Evolutionary conservation across 2,888 invertebrate genomes (phyloP), one percentile per base, ranked within the genome.

Genomic region (Gastrophysa polygoni): DNA sequence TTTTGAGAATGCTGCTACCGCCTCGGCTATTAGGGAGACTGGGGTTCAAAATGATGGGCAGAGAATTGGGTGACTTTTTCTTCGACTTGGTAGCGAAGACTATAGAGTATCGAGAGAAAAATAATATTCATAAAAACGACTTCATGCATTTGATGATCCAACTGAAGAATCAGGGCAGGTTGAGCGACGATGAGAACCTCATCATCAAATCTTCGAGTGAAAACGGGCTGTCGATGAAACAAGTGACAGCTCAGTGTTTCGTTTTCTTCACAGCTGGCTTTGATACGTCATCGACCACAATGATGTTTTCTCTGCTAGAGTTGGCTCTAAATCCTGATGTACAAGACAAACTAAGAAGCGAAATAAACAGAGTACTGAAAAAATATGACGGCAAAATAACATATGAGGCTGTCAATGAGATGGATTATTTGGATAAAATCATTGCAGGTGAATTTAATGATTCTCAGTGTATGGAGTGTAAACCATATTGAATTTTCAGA

Each of bases 111-210:
- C 76, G 86, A 8, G 81, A 82, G 63, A 76, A 79, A 43, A 81
- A 83, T 61, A 78, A 82, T 0, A 67, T 85, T 0, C 72, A 72
- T 0, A 75, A 85, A 1, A 84, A 85, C 59, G 87, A 86, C 74
- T 86, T 87, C 63, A 73, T 88, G 57, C 84, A 87, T 63, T 71
- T 85, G 3, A 75, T 86, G 51, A 76, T 84, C 14, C 81, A 86
- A 38, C 68, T 86, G 34, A 83, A 83, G 67, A 80, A 82, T 29
- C 76, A 79, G 61, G 76, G 75, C 10, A 52, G 69, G 50, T 51
- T 68, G 17, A 62, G 34, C 1, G 70, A 70, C 3, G 69, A 69
- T 20, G 67, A 70, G 16, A 55, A 24, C 1, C 56, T 71, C 10
- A 64, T 58, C 1, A n/a, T 67, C 6, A 59, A 67, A 20, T 11